These are phyloP conservation scores for Intellagama lesueurii DNA, from an alignment of 2,797 vertebrate genomes.

Conservation along the genomic window DNA sequence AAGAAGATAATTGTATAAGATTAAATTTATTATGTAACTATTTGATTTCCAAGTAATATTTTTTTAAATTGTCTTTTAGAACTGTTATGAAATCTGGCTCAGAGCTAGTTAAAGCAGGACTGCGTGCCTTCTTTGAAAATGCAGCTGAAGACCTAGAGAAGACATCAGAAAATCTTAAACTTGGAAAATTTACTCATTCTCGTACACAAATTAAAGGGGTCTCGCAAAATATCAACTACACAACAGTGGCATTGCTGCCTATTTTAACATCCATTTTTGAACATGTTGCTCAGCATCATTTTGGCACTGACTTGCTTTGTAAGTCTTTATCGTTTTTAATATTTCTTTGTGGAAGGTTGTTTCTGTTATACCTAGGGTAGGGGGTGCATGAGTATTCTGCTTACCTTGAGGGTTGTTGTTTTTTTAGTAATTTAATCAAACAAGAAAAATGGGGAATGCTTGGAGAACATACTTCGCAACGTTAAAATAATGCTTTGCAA, in stretches of 20 bases:
- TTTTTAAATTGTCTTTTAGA: constrained; percentile 75
- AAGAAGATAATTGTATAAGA: neutral
- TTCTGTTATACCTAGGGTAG: neutral
- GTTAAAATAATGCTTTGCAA: neutral
- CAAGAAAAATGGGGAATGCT: too few relatives aligned
- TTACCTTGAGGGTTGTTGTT: neutral
- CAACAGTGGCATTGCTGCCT: constrained; percentile 93
- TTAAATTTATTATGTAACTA: neutral
- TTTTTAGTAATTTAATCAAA: too few relatives aligned
- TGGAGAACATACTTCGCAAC: neutral
- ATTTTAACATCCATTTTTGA: constrained; percentile 96
- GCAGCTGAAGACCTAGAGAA: constrained; percentile 95
- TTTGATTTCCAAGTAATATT: constrained; percentile 16
- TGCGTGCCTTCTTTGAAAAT: constrained; percentile 96
- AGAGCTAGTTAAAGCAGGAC: constrained; percentile 91
- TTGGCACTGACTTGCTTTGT: constrained; percentile 93
- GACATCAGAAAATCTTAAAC: constrained; percentile 96
- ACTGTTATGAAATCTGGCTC: constrained; percentile 98
- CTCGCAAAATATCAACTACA: constrained; percentile 99
- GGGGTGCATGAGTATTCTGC: neutral
- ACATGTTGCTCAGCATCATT: constrained; percentile 95
- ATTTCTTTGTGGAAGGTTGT: constrained; percentile 47
- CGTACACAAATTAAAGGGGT: constrained; percentile 98
- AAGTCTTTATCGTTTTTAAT: constrained; percentile 74
- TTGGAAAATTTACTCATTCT: constrained; percentile 97